A percentile compares a stretch with the other conserved stretches of the same genome.
These are phyloP conservation scores for Lepidotrigona ventralis DNA, from an alignment of 1,140 invertebrate genomes.

Conservation along the genomic window DNA sequence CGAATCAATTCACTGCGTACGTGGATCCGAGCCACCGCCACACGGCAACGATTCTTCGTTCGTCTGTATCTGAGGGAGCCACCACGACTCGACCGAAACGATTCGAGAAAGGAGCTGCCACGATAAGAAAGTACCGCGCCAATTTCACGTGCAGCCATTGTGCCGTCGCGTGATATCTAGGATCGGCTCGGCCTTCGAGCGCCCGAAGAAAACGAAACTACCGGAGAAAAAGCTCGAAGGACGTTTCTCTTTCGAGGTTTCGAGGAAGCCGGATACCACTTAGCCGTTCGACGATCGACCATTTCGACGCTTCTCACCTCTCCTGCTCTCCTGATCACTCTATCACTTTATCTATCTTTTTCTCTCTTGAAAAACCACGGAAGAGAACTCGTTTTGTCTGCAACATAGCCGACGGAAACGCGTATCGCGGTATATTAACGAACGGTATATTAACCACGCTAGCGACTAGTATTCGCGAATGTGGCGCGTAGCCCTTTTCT, in stretches of 20 bases:
- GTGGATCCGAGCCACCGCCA: too few species aligned
- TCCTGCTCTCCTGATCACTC: too few species aligned
- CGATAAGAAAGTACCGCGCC: constrained; percentile 39
- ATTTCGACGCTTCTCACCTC: background rate
- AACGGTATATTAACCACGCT: background rate
- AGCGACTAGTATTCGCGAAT: constrained; percentile 35
- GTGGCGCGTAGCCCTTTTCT: constrained; percentile 50
- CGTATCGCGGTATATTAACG: constrained; percentile 22
- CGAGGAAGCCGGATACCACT: constrained; percentile 21
- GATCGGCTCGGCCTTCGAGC: constrained; percentile 17
- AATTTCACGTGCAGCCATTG: constrained; percentile 25
- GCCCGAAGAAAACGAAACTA: background rate
- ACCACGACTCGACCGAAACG: background rate
- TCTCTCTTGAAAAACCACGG: constrained; percentile 32
- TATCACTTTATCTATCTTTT: background rate
- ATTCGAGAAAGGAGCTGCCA: background rate
- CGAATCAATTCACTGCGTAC: background rate
- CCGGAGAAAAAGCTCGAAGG: constrained; percentile 8
- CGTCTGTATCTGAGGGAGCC: background rate
- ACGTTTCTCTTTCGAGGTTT: constrained; percentile 2
- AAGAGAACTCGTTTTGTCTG: background rate
- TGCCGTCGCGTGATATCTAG: constrained; percentile 28
- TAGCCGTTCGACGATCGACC: background rate
- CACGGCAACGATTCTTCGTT: background rate
- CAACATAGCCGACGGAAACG: background rate